Evolutionary conservation across 2,797 vertebrate species (phyloP), one percentile per base, ranked within the genome.

Genomic region (Lagorchestes hirsutus): DNA sequence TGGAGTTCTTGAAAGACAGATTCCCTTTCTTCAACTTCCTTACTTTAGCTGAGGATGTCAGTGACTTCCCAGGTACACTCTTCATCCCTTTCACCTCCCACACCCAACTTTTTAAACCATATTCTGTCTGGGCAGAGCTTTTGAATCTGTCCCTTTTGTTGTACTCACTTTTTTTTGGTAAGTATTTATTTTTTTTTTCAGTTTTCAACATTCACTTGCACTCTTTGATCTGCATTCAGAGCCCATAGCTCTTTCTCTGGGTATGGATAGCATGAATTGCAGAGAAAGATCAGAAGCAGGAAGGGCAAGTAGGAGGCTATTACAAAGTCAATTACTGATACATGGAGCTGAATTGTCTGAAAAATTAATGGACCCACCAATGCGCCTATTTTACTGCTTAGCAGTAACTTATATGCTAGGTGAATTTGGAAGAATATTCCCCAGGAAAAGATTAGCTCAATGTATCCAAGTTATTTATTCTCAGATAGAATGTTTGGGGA

Each of bases 381-480:
- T 29, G 52, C 0, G 2, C 90, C 90, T 54, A 28, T n/a, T 90
- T 90, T 54, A 54, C 46, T 90, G 46, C 52, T 50, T 28, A 31
- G 50, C 10, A 90, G 50, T 28, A 90, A 54, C 62, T 46, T 27
- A 54, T 54, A 12, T 28, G 24, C 90, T 50, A 27, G 27, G 62
- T 18, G 34, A 67, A n/a, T 67, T 29, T 90, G 11, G 27, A 90
- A 52, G 90, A 90, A 28, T 12, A 27, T 95, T 74, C 94, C 91
- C 90, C 46, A 58, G 34, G 29, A 82, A 95, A 91, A 93, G 93
- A 90, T 90, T 56, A 95, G n/a, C 31, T 31, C 91, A 27, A 4
- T 50, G 91, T 96, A 54, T 92, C 28, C 28, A 93, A 95, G 46
- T 0, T 5, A 56, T 91, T 95, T 95, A 34, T 52, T 94, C 94